Base-by-base conservation (phyloP, 2,888 invertebrate genomes). In the Blastobasis lacticolella region DNA sequence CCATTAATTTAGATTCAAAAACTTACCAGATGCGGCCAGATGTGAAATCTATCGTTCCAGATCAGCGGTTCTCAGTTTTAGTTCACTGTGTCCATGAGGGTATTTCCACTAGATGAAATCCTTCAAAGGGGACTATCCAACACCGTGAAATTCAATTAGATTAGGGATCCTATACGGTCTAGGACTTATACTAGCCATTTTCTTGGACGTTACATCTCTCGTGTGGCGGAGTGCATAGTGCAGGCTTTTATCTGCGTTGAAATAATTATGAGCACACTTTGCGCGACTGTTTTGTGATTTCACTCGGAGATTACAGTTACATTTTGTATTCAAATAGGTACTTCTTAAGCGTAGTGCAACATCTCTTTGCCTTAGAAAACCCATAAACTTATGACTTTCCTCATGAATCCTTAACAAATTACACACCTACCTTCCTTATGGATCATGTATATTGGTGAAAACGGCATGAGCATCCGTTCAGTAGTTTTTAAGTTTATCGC, bases 111-210 rank as follows among this genome's bases (percentile, higher is more conserved):
- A 66, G 64, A 68, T 69, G 67, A 62, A 74, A 75, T 71, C 62
- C 67, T 73, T 78, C 78, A 81, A 80, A 80, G 77, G 67, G 60
- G 65, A 49, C 67, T 60, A 59, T 64, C 62, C 65, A 64, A 62
- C 54, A 70, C 75, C 73, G 74, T 81, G 69, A 75, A 78, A 80
- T 78, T 74, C 69, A 74, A 80, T 80, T 75, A 75, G 68, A 68
- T 67, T 23, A 23, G 23, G 23, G 23, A 23, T 23, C 23, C 23
- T 3, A 23, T 23, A 23, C 23, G 23, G 23, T 23, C 23, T 23
- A 23, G 23, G 23, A 23, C 23, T 23, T 23, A 3, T 23, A 23
- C 52, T 53, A 37, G 51, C 49, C 48, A 41, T 48, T 41, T 48
- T 48, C 41, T 48, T 48, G 9, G 5, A 41, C 10, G 48, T 41